phyloP scores from a whole-genome alignment of 2,113 vertebrate genomes.

The Cheirogaleus medius region DNA sequence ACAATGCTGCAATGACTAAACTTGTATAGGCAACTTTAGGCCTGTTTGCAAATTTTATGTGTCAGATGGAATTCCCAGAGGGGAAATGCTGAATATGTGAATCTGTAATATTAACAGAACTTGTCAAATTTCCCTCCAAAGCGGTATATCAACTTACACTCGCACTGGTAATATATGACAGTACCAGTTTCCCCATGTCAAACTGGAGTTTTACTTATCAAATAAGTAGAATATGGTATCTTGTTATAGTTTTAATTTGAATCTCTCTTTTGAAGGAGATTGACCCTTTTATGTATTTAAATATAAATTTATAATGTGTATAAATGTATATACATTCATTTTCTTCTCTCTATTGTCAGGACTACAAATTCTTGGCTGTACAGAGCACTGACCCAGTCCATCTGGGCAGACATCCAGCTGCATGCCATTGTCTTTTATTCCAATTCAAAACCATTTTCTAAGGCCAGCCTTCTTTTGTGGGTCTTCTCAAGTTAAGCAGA shows the following conservation, averaged over 20 bases:
- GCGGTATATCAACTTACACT: not conserved
- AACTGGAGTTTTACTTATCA: not conserved
- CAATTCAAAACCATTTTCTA: constrained; percentile 27
- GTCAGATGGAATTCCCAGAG: not conserved
- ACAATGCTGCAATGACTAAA: not conserved
- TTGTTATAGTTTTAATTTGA: not conserved
- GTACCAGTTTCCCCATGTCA: not conserved
- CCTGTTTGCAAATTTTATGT: not conserved
- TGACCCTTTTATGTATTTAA: not conserved
- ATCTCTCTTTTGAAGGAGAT: not conserved
- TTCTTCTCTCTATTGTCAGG: not conserved
- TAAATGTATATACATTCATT: not conserved
- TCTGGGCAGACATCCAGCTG: not conserved
- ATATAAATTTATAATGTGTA: not conserved
- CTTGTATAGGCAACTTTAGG: not conserved
- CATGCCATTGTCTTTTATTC: constrained; percentile 16
- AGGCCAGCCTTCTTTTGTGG: not conserved
- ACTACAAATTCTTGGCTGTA: constrained; percentile 1
- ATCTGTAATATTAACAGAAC: not conserved
- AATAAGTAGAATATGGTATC: not conserved
- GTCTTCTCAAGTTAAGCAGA: constrained; percentile 1
- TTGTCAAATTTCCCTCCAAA: not conserved
- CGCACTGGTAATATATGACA: not conserved
- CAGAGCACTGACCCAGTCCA: not conserved
- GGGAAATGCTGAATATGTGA: not conserved